A percentile compares a stretch with the other conserved stretches of the same genome.
phyloP scores from a whole-genome alignment of 2,113 vertebrate species.

The Recurvirostra avosetta region DNA sequence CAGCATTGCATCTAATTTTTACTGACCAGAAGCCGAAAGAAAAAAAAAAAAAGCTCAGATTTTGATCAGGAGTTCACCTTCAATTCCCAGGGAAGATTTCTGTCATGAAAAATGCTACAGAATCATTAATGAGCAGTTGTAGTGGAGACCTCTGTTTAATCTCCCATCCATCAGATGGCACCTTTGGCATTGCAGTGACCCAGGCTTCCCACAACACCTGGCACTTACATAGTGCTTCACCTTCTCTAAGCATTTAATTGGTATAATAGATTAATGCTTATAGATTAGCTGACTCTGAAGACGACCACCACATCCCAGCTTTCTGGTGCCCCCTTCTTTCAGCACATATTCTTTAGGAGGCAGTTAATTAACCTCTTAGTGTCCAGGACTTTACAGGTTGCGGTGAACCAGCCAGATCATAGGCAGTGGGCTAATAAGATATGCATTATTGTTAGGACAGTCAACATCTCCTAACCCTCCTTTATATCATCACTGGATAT shows the following conservation, averaged over 20 bases:
- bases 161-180: conserved; percentile 43
- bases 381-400: neutral
- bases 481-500: neutral
- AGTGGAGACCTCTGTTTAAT: conserved; percentile 35
- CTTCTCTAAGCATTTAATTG: conserved; percentile 43
- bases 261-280: conserved; percentile 49
- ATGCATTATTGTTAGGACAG: neutral
- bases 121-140: conserved; percentile 48
- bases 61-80: conserved; percentile 32
- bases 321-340: neutral
- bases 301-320: neutral
- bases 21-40: neutral
- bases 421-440: neutral
- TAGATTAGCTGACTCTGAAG: conserved; percentile 35
- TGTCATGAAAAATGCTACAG: conserved; percentile 24
- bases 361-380: neutral
- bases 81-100: conserved; percentile 31
- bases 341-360: neutral
- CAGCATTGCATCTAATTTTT: conserved; percentile 2
- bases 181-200: conserved; percentile 17
- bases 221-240: conserved; percentile 5
- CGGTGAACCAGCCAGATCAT: neutral
- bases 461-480: neutral
- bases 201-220: conserved; percentile 43
- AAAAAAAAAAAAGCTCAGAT: neutral